Percentiles rank a stretch among this genome's conserved stretches.
Evolutionary conservation across 2,888 invertebrate species (phyloP).

Genomic region (Unio pictorum): DNA sequence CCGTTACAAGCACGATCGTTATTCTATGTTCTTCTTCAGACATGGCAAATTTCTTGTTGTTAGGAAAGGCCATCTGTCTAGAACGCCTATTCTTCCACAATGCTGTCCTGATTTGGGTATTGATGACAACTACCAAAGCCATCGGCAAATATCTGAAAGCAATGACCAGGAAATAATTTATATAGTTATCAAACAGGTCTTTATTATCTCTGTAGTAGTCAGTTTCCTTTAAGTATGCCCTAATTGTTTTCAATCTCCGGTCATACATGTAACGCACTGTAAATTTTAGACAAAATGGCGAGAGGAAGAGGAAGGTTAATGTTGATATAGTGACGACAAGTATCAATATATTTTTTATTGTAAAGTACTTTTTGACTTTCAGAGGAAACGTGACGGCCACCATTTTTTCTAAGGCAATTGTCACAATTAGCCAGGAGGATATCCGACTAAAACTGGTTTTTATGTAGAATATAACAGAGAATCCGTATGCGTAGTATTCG

Average conservation of each 20-base stretch:
- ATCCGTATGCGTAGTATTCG: slow-evolving; percentile 23
- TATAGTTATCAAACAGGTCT: slow-evolving; percentile 25
- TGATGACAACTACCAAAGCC: slow-evolving; percentile 22
- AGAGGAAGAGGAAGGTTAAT: slow-evolving; percentile 15
- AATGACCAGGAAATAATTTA: slow-evolving; percentile 29
- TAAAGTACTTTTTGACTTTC: slow-evolving; percentile 27
- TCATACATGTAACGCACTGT: slow-evolving; percentile 13
- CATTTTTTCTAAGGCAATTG: slow-evolving; percentile 31
- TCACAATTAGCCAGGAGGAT: slow-evolving; percentile 32
- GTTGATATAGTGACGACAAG: slow-evolving; percentile 24
- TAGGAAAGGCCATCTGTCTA: slow-evolving; percentile 9
- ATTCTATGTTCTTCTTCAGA: slow-evolving; percentile 24
- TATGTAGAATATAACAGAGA: slow-evolving; percentile 30
- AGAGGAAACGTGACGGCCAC: slow-evolving; percentile 40
- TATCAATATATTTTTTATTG: slow-evolving; percentile 23
- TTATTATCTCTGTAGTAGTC: slow-evolving; percentile 28
- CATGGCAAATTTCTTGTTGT: slow-evolving; percentile 5
- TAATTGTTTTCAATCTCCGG: background rate
- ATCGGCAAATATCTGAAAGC: slow-evolving; percentile 35
- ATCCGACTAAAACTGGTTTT: slow-evolving; percentile 33
- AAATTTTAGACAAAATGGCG: slow-evolving; percentile 29
- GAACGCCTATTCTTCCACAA: slow-evolving; percentile 15
- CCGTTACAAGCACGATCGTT: slow-evolving; percentile 30
- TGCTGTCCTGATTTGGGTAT: slow-evolving; percentile 18
- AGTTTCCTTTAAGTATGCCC: slow-evolving; percentile 23